These are phyloP conservation scores for Rutilus rutilus DNA, from an alignment of 2,113 vertebrate genomes.

Conservation along the genomic window DNA sequence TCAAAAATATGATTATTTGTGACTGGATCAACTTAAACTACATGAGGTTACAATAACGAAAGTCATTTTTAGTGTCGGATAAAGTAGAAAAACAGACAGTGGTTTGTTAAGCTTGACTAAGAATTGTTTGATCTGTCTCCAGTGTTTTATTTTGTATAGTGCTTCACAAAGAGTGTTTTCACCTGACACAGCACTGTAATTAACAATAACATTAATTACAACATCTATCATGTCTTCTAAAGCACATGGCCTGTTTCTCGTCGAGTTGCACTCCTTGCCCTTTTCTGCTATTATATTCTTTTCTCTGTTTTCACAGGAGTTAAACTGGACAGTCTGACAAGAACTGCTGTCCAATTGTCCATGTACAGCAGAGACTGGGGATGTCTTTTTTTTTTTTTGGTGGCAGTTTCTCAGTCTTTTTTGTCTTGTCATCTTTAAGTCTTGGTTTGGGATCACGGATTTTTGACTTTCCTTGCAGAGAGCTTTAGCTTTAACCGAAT, in stretches of 20 bases:
- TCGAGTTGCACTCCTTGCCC: neutral
- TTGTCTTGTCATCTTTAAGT: conserved; percentile 7
- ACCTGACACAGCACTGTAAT: neutral
- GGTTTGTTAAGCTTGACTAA: neutral
- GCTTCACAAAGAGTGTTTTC: neutral
- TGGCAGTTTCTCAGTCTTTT: neutral
- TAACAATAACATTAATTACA: neutral
- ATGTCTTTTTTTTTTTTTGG: neutral
- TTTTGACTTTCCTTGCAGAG: neutral
- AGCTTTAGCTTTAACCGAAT: neutral
- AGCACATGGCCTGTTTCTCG: neutral
- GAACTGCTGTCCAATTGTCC: conserved; percentile 25
- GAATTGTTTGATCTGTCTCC: neutral
- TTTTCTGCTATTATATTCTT: neutral
- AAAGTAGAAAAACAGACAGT: neutral
- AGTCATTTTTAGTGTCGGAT: neutral
- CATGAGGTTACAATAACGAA: neutral
- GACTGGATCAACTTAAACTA: neutral
- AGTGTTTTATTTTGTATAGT: neutral
- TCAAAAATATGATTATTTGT: too few relatives aligned
- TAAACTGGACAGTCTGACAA: conserved; percentile 30
- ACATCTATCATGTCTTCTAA: neutral
- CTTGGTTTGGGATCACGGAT: neutral
- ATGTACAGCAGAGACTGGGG: neutral
- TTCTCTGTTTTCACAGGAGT: neutral